Evolutionary conservation across 2,888 invertebrate genomes (phyloP).

Genomic region (Punctoribates punctum): DNA sequence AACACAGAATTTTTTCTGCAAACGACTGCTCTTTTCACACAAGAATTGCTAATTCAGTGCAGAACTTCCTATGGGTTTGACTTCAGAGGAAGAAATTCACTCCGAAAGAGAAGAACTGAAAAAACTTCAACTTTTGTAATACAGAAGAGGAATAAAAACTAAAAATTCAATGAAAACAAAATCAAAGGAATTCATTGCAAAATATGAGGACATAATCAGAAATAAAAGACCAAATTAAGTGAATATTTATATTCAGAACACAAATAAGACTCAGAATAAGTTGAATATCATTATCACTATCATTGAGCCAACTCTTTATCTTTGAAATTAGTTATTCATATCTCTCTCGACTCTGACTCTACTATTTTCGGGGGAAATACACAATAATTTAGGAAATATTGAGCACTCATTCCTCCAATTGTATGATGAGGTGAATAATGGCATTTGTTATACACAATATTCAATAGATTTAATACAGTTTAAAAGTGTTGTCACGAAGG

Average conservation of each 20-base stretch:
- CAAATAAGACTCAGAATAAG: too few species aligned
- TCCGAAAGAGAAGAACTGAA: too few species aligned
- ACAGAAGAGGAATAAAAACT: neutral
- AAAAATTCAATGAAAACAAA: neutral
- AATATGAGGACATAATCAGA: constrained; percentile 7
- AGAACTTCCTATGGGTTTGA: neutral
- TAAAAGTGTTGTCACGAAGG: constrained; percentile 19
- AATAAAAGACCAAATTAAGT: neutral
- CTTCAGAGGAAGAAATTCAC: too few species aligned
- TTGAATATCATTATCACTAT: constrained; percentile 15
- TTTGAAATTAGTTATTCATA: neutral
- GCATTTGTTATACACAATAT: neutral
- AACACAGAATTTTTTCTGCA: neutral
- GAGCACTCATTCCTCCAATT: neutral
- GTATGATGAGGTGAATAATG: neutral
- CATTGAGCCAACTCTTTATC: neutral
- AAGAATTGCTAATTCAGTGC: neutral
- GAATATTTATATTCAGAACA: neutral
- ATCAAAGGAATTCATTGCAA: neutral
- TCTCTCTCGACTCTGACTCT: neutral
- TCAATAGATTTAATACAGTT: constrained; percentile 3
- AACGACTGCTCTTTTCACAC: constrained; percentile 8
- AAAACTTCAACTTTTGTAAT: neutral
- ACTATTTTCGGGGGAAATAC: neutral
- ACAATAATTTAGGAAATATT: neutral